Percentiles rank a stretch among this genome's conserved stretches.
phyloP scores from a whole-genome alignment of 2,113 vertebrate species.

The Urocolius indicus region DNA sequence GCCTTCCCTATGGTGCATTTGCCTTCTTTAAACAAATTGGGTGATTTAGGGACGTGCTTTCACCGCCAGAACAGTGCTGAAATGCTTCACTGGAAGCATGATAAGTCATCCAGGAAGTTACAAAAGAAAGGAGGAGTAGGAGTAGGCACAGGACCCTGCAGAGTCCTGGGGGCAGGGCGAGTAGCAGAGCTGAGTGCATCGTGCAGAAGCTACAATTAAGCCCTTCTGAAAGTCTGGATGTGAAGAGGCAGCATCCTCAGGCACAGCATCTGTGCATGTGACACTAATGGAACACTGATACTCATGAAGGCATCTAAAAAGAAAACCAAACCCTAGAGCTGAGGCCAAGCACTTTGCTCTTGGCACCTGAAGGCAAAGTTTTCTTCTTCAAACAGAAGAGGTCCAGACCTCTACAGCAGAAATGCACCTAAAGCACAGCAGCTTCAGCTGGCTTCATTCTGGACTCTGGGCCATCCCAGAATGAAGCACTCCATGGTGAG shows the following conservation, averaged over 20 bases:
- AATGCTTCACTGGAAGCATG: neutral
- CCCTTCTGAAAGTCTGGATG: neutral
- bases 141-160: neutral
- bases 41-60: neutral
- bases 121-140: neutral
- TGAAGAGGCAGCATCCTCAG: neutral
- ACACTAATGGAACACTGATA: neutral
- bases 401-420: neutral
- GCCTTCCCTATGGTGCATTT: neutral
- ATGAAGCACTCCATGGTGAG: neutral
- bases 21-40: neutral
- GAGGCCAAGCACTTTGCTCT: neutral
- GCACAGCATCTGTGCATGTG: neutral
- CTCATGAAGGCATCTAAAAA: neutral
- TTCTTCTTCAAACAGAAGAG: neutral
- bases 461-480: too few relatives aligned
- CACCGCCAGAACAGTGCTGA: neutral
- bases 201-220: fast-evolving
- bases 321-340: neutral
- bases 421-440: neutral
- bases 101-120: neutral
- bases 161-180: neutral
- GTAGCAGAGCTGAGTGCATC: neutral
- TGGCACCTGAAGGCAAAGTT: neutral
- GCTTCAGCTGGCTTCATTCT: neutral